Evolutionary conservation across 2,888 invertebrate genomes (phyloP), one percentile per base, ranked within the genome.

Genomic region (Calephelis perditalis): DNA sequence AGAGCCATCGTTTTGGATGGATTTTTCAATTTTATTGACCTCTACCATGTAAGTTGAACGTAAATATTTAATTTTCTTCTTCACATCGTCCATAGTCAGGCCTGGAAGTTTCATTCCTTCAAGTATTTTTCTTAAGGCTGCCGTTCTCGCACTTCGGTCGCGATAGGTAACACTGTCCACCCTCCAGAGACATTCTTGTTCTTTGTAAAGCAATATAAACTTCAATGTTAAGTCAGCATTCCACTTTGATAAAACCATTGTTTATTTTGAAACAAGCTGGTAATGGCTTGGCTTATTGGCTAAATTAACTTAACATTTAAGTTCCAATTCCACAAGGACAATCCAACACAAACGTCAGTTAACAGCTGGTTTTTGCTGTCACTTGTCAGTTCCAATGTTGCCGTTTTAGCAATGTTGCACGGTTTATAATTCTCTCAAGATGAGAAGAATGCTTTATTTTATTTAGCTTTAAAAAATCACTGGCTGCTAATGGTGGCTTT

Each of bases 1-100:
- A 36, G 7, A 35, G 11, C 46, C 44, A 8, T 57, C 61, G 10
- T 35, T 52, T 52, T 43, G 6, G n/a, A 60, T 36, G 43, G 57
- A 49, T 57, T 52, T 49, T 49, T 61, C 58, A 36, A 57, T 57
- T n/a, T 55, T 45, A 11, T 58, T 59, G 8, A 59, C 40, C 49
- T 59, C 62, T 5, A 26, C 52, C 47, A 59, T 59, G 26, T 59
- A 59, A 5, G 56, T 58, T 26, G 55, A 55, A 36, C 58, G 49
- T 57, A 62, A 58, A 56, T 62, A 56, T 49, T 49, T 59, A 40
- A 59, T 62, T 56, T 62, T 59, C 15, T 59, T 59, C 52, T 59
- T 59, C 10, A 62, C 62, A 8, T 62, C 62, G n/a, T 47, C 59
- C 10, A 59, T 26, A 2, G 56, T 56, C 8, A 62, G 49, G 40